These are phyloP conservation scores for Andrena bicolor DNA, from an alignment of 2,888 invertebrate genomes.

Conservation along the genomic window DNA sequence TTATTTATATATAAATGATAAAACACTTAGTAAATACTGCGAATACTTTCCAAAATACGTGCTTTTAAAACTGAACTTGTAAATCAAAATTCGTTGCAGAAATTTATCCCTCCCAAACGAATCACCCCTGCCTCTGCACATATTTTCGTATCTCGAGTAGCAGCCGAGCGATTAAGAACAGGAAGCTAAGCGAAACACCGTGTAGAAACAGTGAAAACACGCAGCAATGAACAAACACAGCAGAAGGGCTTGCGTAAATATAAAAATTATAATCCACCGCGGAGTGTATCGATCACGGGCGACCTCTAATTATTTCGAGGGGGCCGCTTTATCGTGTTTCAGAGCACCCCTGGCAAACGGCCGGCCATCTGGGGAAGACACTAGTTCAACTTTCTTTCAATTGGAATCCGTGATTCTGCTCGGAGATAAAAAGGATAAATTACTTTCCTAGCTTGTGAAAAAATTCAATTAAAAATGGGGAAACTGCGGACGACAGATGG, in stretches of 20 bases:
- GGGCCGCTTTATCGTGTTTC: constrained; percentile 68
- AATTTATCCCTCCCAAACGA: too few species aligned
- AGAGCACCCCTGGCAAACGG: constrained; percentile 64
- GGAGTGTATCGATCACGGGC: constrained; percentile 21
- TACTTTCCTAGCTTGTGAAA: constrained; percentile 72
- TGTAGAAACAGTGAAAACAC: too few species aligned
- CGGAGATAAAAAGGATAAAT: constrained; percentile 78
- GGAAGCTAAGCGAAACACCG: too few species aligned
- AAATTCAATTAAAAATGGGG: constrained; percentile 77
- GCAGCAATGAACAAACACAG: background rate
- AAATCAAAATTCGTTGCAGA: too few species aligned
- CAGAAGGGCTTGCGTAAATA: background rate
- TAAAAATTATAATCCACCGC: background rate
- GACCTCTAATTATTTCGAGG: constrained; percentile 37
- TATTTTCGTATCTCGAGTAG: too few species aligned
- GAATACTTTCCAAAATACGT: too few species aligned
- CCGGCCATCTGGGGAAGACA: constrained; percentile 73
- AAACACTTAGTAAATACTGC: too few species aligned
- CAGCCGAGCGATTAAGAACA: too few species aligned
- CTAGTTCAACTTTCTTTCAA: constrained; percentile 76
- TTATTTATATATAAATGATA: too few species aligned
- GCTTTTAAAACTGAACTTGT: too few species aligned
- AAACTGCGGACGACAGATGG: constrained; percentile 75
- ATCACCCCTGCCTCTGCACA: too few species aligned
- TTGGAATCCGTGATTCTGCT: constrained; percentile 76